These are phyloP conservation scores for Napeogenes inachia DNA, from an alignment of 2,888 invertebrate species.

Conservation along the genomic window DNA sequence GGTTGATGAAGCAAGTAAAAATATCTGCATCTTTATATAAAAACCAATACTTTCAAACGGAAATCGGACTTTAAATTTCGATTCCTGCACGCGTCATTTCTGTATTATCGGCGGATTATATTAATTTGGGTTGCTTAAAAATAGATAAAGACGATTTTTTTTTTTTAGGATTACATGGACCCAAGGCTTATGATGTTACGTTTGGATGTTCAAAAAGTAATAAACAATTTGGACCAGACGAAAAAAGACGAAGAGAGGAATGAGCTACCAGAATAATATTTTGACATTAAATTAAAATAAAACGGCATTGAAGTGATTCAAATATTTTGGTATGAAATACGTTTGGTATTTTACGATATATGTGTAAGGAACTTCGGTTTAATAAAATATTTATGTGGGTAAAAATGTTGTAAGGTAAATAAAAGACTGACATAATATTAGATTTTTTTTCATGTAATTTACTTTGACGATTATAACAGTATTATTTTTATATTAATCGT, in stretches of 20 bases:
- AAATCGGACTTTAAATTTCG: no score
- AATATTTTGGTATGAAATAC: conserved; percentile 20
- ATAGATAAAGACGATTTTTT: not conserved
- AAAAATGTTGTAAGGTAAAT: conserved; percentile 36
- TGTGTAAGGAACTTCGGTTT: no score
- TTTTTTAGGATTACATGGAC: conserved; percentile 66
- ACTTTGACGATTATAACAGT: conserved; percentile 53
- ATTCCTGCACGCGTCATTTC: no score
- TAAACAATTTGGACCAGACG: conserved; percentile 57
- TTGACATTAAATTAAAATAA: not conserved
- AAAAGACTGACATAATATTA: conserved; percentile 65
- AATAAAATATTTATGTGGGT: no score
- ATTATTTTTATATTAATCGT: conserved; percentile 50
- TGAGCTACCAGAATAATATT: conserved; percentile 33
- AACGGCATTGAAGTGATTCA: not conserved
- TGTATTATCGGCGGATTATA: no score
- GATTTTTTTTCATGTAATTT: conserved; percentile 59
- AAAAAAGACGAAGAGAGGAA: conserved; percentile 44
- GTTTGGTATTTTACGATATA: not conserved
- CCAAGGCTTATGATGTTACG: conserved; percentile 72
- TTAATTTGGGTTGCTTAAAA: not conserved
- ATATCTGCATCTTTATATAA: no score
- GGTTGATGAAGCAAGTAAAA: no score
- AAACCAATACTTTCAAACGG: no score
- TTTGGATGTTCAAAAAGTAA: conserved; percentile 66